Evolutionary conservation across 2,888 invertebrate species (phyloP).

Genomic region (Mactromeris polynyma): DNA sequence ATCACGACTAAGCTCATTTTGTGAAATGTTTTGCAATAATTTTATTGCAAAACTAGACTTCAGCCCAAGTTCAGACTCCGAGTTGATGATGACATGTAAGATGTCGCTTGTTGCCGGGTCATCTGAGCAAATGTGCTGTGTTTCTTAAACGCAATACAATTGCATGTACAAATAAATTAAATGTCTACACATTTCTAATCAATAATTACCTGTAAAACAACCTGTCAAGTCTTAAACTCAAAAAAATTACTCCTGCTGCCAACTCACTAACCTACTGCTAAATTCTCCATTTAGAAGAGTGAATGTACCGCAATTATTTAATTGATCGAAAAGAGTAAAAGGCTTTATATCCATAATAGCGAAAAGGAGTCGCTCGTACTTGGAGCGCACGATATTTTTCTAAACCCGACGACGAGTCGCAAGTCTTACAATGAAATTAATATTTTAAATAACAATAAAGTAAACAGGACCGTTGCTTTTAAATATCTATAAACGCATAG

Average conservation of each 20-base stretch:
- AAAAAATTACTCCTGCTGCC: background rate
- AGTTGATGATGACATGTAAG: no score
- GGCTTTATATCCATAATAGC: background rate
- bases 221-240: background rate
- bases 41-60: background rate
- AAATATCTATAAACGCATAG: no score
- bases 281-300: constrained; percentile 2
- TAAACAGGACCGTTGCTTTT: no score
- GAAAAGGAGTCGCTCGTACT: no score
- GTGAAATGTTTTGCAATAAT: background rate
- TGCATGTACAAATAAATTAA: background rate
- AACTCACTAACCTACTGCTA: background rate
- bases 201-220: background rate
- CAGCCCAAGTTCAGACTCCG: background rate
- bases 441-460: no score
- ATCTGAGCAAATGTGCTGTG: background rate
- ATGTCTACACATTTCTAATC: background rate
- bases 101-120: background rate
- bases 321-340: background rate
- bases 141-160: background rate
- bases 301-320: background rate
- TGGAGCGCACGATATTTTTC: no score
- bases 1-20: background rate
- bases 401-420: no score
- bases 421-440: no score